Conservation (phyloP, 2,888 invertebrate species). For the Drosophila kanekoi region DNA sequence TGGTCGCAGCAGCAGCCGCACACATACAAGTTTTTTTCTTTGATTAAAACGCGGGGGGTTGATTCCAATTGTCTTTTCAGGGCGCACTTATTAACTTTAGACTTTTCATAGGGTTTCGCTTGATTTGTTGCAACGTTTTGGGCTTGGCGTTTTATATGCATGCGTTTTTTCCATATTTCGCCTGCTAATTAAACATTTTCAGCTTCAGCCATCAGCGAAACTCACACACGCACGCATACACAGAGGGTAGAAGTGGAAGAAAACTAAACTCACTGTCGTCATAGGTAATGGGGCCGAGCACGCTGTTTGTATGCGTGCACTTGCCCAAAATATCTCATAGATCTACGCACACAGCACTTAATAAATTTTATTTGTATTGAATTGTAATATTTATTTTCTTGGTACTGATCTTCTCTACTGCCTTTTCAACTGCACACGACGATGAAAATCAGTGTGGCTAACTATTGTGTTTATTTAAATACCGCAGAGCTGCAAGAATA, state of each 20-base stretch:
- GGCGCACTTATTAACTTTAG: conserved; percentile 35
- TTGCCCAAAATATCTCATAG: conserved; percentile 50
- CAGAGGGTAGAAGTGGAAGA: conserved; percentile 50
- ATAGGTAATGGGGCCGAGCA: conserved; percentile 66
- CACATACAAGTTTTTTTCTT: conserved; percentile 68
- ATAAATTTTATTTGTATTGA: conserved; percentile 46
- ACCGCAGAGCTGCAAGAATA: conserved; percentile 37
- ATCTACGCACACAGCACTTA: conserved; percentile 64
- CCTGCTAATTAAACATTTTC: conserved; percentile 77
- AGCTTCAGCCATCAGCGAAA: conserved; percentile 66
- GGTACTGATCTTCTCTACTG: conserved; percentile 67
- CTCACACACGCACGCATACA: conserved; percentile 65
- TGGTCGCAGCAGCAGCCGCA: conserved; percentile 44
- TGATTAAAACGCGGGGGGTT: conserved; percentile 75
- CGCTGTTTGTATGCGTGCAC: conserved; percentile 54
- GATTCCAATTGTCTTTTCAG: conserved; percentile 60
- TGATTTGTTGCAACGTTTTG: conserved; percentile 24
- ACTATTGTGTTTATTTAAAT: conserved; percentile 20
- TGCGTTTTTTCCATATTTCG: conserved; percentile 51
- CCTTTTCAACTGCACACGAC: conserved; percentile 64
- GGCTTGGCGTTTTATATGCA: conserved; percentile 30
- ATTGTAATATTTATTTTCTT: conserved; percentile 54
- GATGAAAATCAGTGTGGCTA: conserved; percentile 56
- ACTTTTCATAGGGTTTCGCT: conserved; percentile 23
- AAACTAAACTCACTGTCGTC: conserved; percentile 77